Evolutionary conservation across 2,888 invertebrate species (phyloP), one percentile per base, ranked within the genome.

Genomic region (Agrochola lota): DNA sequence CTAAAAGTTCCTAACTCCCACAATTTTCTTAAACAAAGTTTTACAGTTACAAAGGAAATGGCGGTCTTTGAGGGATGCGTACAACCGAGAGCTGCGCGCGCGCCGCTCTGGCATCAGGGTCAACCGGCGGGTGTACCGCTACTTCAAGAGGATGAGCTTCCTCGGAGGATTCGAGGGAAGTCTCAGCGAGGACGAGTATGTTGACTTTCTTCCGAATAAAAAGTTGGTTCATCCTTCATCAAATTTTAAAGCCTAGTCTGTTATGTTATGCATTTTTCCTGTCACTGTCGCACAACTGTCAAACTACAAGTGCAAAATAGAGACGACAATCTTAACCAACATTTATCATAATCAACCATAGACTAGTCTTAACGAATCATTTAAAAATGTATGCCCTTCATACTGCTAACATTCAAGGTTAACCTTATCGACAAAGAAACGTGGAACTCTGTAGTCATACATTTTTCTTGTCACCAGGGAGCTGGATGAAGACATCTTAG

Each of bases 31-130:
- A 46, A 78, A 76, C 82, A 9, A 90, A 96, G 96, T 96, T 3
- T 89, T 96, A 49, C 94, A 95, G 82, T 85, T 96, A 59, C 96
- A 96, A 87, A 93, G 94, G 78, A 96, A 96, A 90, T 96, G 96
- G 96, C 94, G 96, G 57, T 96, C 96, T 0, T 89, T 96, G 2
- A 92, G 95, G 8, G 96, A 96, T 89, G 96, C 95, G 26, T 96
- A 96, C 92, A 95, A 94, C 87, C 87, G 96, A 8, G 96, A 96
- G 90, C 87, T 96, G 76, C 90, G 96, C 12, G 83, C 92, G 52
- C 92, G 95, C 2, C 90, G 91, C 35, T 88, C 93, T 30, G 93
- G 93, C 26, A 80, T 89, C 23, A 89, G 94, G 59, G 85, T 92
- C 62, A 92, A 93, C 83, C 89, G 93, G 23, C 91, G 93, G 71